Percentiles rank a stretch among this genome's conserved stretches.
Evolutionary conservation across 2,113 vertebrate genomes (phyloP).

Genomic region (Centrocercus urophasianus): DNA sequence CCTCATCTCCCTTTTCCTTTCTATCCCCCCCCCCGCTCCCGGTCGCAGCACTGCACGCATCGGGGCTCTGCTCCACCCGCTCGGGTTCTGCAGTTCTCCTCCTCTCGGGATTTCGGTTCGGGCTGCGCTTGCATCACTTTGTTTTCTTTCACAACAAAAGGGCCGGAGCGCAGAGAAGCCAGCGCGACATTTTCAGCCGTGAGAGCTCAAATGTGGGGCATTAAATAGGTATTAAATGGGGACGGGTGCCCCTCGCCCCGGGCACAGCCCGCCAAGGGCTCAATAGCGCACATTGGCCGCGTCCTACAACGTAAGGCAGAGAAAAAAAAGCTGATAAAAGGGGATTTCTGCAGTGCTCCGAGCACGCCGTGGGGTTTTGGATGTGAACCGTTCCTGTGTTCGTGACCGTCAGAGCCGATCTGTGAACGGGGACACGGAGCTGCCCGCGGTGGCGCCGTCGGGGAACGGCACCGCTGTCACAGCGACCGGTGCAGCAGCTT

Average conservation of each 20-base stretch:
- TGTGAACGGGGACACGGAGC: neutral
- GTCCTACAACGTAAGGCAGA: neutral
- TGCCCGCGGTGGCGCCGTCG: neutral
- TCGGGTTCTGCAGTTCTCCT: neutral
- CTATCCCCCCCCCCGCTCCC: too few relatives aligned
- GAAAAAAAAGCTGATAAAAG: neutral
- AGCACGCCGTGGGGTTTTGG: neutral
- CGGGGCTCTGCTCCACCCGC: fast-evolving
- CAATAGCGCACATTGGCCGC: fast-evolving
- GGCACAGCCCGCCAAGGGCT: fast-evolving
- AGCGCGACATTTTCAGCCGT: neutral
- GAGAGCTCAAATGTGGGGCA: neutral
- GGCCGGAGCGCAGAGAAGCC: neutral
- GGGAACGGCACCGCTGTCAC: neutral
- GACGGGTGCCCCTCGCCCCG: neutral
- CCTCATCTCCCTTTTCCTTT: too few relatives aligned
- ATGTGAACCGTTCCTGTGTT: neutral
- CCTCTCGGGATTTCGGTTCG: neutral
- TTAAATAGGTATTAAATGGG: neutral
- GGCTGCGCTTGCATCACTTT: neutral
- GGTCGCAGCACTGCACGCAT: neutral
- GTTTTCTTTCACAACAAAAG: neutral
- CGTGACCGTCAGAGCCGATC: neutral
- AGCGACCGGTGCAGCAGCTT: fast-evolving
- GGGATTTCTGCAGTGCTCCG: neutral